Evolutionary conservation across 1,140 invertebrate species (phyloP), one percentile per base, ranked within the genome.

Genomic region (Trichonephila clavata): DNA sequence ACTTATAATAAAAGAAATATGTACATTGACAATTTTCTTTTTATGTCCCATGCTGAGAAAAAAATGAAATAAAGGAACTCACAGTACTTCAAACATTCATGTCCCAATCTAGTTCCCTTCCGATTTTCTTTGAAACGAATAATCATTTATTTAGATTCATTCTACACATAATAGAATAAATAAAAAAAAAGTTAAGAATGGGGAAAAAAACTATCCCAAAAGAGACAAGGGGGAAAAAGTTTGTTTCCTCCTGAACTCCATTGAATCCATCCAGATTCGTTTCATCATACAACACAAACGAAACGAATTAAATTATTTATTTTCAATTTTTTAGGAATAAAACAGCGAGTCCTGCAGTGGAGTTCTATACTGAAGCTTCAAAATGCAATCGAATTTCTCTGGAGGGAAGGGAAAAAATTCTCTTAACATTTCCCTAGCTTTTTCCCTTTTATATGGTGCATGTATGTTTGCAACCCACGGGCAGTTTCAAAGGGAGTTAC

Each of bases 291-390:
- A 63, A 32, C 24, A 68, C 87, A 89, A 89, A 89, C 87, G 39
- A 89, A 71, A 89, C 63, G 87, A 89, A 89, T 89, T 89, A 89
- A 89, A 89, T 89, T 71, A 77, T 89, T 89, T 89, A 89, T 89
- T 89, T 57, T 89, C 87, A 43, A 89, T 89, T 89, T 77, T 68
- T 61, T 21, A 32, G 60, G 65, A 89, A 59, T 59, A 68, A 89
- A 89, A 24, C 3, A 50, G n/a, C 0, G 57, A 16, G 59, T 71
- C 65, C n/a, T 24, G 16, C 87, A 20, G 8, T 24, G 4, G 50
- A 14, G n/a, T 77, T 71, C 21, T 24, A 71, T 13, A 21, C 61
- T 60, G 21, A 59, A 32, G 43, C 43, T 89, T 77, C 87, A 77
- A 71, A 89, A 89, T 89, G 32, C 87, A 89, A 89, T 89, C 87